These are phyloP conservation scores for Heterodera schachtii DNA, from an alignment of 1,140 invertebrate species.

Conservation along the genomic window DNA sequence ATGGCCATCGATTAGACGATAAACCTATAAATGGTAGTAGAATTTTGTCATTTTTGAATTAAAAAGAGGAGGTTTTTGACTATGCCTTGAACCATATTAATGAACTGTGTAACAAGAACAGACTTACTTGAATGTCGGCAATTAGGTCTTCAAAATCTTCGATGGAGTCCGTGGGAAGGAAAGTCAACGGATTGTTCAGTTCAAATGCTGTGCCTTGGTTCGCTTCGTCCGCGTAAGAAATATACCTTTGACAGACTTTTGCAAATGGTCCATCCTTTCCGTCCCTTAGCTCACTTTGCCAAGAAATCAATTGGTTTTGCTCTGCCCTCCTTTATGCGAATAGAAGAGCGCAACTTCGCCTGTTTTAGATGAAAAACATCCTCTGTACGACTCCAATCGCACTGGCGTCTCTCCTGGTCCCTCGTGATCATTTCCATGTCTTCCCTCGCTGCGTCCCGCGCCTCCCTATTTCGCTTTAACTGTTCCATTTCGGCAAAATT, in stretches of 20 bases:
- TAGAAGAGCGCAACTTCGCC: slow-evolving; percentile 76
- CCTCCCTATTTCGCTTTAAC: slow-evolving; percentile 81
- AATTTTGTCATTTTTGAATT: slow-evolving; percentile 6
- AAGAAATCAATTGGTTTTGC: slow-evolving; percentile 90
- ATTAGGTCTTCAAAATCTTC: slow-evolving; percentile 94
- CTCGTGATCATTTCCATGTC: slow-evolving; percentile 83
- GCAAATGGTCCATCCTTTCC: neutral
- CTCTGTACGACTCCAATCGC: slow-evolving; percentile 90
- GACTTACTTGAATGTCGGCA: slow-evolving; percentile 86
- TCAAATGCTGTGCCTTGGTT: slow-evolving; percentile 76
- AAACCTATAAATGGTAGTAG: slow-evolving; percentile 41
- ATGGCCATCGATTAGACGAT: slow-evolving; percentile 72
- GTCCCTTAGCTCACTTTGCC: slow-evolving; percentile 28
- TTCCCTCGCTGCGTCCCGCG: slow-evolving; percentile 85
- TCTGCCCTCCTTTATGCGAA: slow-evolving; percentile 87
- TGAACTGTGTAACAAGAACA: slow-evolving; percentile 50
- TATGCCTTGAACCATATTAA: neutral
- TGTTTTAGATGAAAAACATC: slow-evolving; percentile 69
- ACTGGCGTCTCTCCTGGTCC: slow-evolving; percentile 88
- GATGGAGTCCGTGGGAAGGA: slow-evolving; percentile 85
- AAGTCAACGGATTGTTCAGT: slow-evolving; percentile 86
- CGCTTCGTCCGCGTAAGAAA: slow-evolving; percentile 67
- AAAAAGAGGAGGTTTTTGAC: neutral
- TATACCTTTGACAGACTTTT: slow-evolving; percentile 22
- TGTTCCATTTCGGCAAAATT: slow-evolving; percentile 70